Conservation (phyloP, 1,140 invertebrate genomes). For the Ladona fulva region DNA sequence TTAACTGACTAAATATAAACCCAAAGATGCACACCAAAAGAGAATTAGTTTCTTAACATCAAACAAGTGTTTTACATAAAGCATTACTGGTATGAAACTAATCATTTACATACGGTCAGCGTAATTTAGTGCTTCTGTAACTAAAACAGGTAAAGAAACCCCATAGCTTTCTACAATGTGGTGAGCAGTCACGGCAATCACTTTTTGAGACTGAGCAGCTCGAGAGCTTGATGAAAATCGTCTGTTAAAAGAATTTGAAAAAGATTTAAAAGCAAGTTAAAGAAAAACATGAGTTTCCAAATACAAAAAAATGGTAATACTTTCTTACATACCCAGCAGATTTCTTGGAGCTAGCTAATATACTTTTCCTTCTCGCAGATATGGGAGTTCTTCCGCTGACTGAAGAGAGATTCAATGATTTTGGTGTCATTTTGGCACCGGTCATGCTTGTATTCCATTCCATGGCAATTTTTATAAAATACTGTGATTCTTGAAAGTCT, state of each 20-base stretch:
- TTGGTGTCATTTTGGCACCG: not conserved
- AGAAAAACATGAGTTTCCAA: not conserved
- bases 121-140: slow-evolving; percentile 80
- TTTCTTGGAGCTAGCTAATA: not conserved
- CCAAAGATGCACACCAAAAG: no score
- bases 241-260: not conserved
- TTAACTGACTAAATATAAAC: not conserved
- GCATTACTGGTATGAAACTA: not conserved
- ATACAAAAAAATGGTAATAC: not conserved
- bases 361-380: not conserved
- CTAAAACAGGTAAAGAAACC: slow-evolving; percentile 66
- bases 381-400: not conserved
- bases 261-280: not conserved
- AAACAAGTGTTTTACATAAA: no score
- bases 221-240: slow-evolving; percentile 25
- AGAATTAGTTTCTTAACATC: no score
- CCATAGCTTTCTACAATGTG: slow-evolving; percentile 68
- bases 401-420: not conserved
- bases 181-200: slow-evolving; percentile 55
- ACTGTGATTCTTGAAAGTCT: no score
- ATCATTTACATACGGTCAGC: slow-evolving; percentile 51
- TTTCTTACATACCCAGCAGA: not conserved
- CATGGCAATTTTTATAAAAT: not conserved
- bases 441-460: not conserved
- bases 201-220: slow-evolving; percentile 54